These are phyloP conservation scores for Ramphastos sulfuratus DNA, from an alignment of 2,113 vertebrate genomes.

Conservation along the genomic window DNA sequence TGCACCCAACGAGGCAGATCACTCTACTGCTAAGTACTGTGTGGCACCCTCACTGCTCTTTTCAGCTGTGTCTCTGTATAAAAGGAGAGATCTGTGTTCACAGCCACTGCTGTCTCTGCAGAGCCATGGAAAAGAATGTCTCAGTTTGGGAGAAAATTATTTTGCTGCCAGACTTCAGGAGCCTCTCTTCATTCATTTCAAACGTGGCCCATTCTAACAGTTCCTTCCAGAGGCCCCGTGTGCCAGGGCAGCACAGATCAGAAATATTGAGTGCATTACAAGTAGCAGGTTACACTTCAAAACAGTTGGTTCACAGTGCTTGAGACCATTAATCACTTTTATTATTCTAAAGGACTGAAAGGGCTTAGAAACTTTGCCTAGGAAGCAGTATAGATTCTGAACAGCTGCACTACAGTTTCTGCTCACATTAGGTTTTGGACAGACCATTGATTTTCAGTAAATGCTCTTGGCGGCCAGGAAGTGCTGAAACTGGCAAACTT, in stretches of 20 bases:
- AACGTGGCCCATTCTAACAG: not conserved
- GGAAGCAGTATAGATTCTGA: constrained; percentile 69
- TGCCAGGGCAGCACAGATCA: constrained; percentile 56
- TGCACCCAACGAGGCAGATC: not conserved
- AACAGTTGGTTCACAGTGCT: constrained; percentile 72
- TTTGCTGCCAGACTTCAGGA: not conserved
- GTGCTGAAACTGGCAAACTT: constrained; percentile 63
- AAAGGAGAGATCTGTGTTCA: not conserved
- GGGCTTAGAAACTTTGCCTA: constrained; percentile 69
- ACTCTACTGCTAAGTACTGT: not conserved
- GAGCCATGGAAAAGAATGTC: not conserved
- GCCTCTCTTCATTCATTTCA: constrained; percentile 2
- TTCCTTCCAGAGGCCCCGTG: constrained; percentile 3
- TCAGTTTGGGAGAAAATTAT: not conserved
- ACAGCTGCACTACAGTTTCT: constrained; percentile 65
- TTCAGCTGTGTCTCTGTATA: not conserved
- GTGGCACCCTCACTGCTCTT: not conserved
- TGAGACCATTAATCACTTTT: constrained; percentile 73
- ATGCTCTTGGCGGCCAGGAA: constrained; percentile 60
- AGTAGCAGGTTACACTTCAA: constrained; percentile 77
- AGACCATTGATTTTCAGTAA: constrained; percentile 69
- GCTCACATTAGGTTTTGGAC: constrained; percentile 69
- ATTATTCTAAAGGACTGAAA: constrained; percentile 71
- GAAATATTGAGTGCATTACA: constrained; percentile 72
- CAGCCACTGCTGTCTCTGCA: not conserved